These are phyloP conservation scores for Dreissena polymorpha DNA, from an alignment of 1,140 invertebrate genomes.

Conservation along the genomic window DNA sequence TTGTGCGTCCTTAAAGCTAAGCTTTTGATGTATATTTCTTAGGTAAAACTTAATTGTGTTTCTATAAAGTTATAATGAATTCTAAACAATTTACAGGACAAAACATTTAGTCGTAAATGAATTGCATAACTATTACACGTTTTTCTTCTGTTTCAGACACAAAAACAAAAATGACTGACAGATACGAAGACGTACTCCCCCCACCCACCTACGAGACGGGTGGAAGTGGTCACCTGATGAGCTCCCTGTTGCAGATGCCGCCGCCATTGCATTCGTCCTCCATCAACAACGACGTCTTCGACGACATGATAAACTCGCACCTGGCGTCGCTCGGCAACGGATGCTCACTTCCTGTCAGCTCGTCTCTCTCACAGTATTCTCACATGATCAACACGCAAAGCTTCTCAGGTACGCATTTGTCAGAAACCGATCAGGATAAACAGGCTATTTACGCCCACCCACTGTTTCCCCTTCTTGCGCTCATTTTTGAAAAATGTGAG, in stretches of 20 bases:
- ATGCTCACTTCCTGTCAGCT: conserved; percentile 13
- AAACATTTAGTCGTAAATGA: not conserved
- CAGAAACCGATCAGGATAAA: conserved; percentile 32
- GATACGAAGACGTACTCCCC: conserved; percentile 33
- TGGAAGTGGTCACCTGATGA: conserved; percentile 16
- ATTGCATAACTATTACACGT: not conserved
- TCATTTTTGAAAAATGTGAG: conserved; percentile 99
- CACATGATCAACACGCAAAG: not conserved
- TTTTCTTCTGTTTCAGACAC: not conserved
- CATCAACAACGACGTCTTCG: conserved; percentile 5
- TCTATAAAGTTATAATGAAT: not conserved
- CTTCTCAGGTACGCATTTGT: conserved; percentile 50
- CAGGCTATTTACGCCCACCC: conserved; percentile 86
- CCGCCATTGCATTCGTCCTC: not conserved
- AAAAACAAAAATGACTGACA: conserved; percentile 38
- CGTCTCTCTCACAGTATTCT: conserved; percentile 24
- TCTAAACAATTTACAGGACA: not conserved
- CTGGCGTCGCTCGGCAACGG: conserved; percentile 21
- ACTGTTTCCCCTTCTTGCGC: conserved; percentile 95
- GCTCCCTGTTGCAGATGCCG: conserved; percentile 10
- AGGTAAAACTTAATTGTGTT: not conserved
- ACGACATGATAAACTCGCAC: conserved; percentile 32
- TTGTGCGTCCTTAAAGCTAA: too few species aligned
- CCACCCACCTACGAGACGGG: conserved; percentile 33
- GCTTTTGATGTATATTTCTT: not conserved